A percentile compares a stretch with the other conserved stretches of the same genome.
phyloP scores from a whole-genome alignment of 2,888 invertebrate genomes.

The Dryobotodes eremita region DNA sequence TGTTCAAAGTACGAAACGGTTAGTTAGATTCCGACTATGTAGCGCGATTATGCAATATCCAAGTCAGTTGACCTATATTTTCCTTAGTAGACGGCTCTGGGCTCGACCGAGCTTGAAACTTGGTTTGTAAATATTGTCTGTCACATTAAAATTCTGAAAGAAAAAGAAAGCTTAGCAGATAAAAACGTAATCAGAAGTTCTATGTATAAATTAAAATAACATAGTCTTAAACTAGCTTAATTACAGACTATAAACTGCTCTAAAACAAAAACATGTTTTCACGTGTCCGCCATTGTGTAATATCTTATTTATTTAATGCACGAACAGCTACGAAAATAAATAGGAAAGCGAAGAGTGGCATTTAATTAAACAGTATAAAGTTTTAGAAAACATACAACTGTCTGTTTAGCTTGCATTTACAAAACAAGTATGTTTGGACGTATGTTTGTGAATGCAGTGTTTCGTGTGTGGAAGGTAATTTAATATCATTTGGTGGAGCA shows the following conservation, averaged over 20 bases:
- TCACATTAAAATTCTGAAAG: background rate
- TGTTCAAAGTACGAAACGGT: background rate
- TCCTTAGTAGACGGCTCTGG: background rate
- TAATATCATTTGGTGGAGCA: constrained; percentile 1
- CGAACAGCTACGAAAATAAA: constrained; percentile 66
- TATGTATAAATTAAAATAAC: constrained; percentile 14
- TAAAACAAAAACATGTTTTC: constrained; percentile 47
- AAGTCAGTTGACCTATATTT: background rate
- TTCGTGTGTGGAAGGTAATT: constrained; percentile 36
- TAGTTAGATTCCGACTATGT: background rate
- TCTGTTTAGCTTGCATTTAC: constrained; percentile 46
- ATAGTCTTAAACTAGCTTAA: constrained; percentile 23
- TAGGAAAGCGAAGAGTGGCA: constrained; percentile 77
- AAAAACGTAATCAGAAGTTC: background rate
- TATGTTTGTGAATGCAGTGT: constrained; percentile 21
- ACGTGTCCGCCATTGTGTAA: constrained; percentile 61
- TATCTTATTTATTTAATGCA: constrained; percentile 81
- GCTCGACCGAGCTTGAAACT: background rate
- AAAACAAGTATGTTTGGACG: constrained; percentile 31
- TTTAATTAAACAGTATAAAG: constrained; percentile 75
- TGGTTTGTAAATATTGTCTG: background rate
- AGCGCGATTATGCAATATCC: background rate
- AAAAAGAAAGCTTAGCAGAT: background rate
- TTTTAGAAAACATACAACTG: constrained; percentile 69
- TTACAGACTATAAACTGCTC: background rate